phyloP scores from a whole-genome alignment of 2,113 vertebrate species.

The Phrynosoma platyrhinos region DNA sequence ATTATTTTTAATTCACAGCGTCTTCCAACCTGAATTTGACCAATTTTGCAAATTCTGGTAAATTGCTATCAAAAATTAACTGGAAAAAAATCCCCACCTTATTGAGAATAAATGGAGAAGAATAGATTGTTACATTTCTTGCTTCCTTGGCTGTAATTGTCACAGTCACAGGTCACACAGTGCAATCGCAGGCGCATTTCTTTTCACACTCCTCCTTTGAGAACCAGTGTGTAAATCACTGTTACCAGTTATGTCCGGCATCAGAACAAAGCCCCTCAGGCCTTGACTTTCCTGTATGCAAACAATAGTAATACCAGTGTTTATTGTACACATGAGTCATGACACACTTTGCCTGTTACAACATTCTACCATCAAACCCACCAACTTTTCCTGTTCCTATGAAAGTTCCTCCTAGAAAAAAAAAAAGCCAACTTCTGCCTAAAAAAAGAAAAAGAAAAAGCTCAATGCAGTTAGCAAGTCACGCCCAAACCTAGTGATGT shows the following conservation, averaged over 20 bases:
- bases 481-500: background rate
- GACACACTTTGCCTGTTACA: background rate
- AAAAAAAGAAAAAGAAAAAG: background rate
- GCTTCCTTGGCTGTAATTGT: background rate
- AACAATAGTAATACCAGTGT: background rate
- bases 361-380: background rate
- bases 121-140: background rate
- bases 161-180: background rate
- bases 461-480: background rate
- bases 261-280: background rate
- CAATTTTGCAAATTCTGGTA: background rate
- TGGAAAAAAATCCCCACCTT: background rate
- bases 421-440: background rate
- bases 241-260: background rate
- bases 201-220: background rate
- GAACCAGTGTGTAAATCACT: background rate
- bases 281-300: slow-evolving; percentile 19
- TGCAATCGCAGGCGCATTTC: background rate
- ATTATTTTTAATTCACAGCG: no score
- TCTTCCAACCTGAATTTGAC: background rate
- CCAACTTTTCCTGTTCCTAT: slow-evolving; percentile 7
- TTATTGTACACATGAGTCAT: background rate
- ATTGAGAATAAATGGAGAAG: background rate
- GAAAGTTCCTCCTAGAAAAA: background rate
- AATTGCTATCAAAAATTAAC: background rate